Base-by-base conservation (phyloP, 2,888 invertebrate species). In the Drosophila fulvimacula region DNA sequence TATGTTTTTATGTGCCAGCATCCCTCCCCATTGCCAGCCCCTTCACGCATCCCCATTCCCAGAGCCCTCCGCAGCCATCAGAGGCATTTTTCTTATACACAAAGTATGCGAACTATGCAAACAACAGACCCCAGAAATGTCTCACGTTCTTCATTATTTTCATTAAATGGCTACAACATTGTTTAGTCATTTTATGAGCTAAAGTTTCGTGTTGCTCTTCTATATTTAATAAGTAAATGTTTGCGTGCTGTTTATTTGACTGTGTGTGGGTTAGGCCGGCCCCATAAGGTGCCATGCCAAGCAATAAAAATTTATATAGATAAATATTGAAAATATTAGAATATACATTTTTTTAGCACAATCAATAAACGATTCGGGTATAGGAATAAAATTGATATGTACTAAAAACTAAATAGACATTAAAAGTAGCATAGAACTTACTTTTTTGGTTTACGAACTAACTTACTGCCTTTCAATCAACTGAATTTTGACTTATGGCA, bases 61-160 rank as follows among this genome's bases (percentile, higher is more conserved):
- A 36, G 19, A 3, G 51, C 10, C 32, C 39, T 51, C 51, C 10
- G 0, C 32, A 13, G 15, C n/a, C 61, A 51, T 60, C 56, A 41
- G 61, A 27, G 62, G 49, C 65, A 48, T 51, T 38, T 71, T 74
- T 52, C 58, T 56, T 63, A 71, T 71, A 32, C 39, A 48, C 48
- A 48, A 17, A n/a, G 53, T 38, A 71, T 64, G 49, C 49, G 57
- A 71, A 71, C 70, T 70, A 63, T 58, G 53, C 62, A 51, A 70
- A 63, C 61, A 69, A 51, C 69, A 69, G 48, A 71, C 44, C 69
- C 62, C 56, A 57, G 56, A 64, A 77, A 74, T 77, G 68, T 66
- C 70, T 83, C 80, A 80, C 80, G 80, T 80, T 83, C 74, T 83
- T 81, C 81, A 80, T 80, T 83, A 80, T 72, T 75, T 79, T 79